Conservation (phyloP, 1,140 invertebrate genomes). For the Drosophila miranda region DNA sequence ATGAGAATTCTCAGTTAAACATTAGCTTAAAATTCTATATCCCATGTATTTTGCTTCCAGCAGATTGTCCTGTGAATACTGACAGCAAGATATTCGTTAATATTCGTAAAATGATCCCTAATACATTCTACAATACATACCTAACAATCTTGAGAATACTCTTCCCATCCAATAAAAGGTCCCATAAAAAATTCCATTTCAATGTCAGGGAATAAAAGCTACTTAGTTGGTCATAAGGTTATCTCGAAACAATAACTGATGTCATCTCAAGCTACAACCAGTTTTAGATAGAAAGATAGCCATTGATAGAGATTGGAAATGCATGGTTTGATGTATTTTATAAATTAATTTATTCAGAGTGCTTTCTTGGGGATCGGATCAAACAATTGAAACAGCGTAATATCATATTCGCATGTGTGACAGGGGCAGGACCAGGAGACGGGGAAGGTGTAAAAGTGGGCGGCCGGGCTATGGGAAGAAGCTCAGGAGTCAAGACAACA, state of each 20-base stretch:
- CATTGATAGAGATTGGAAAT: conserved; percentile 2
- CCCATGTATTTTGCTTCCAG: too few species aligned
- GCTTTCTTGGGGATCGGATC: conserved; percentile 44
- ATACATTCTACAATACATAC: too few species aligned
- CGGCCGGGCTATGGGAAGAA: neutral
- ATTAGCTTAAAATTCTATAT: too few species aligned
- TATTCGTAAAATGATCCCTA: too few species aligned
- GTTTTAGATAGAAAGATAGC: neutral
- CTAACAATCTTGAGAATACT: too few species aligned
- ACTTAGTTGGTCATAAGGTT: conserved; percentile 13
- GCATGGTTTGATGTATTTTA: conserved; percentile 50
- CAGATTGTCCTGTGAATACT: too few species aligned
- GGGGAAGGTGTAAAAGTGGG: conserved; percentile 18
- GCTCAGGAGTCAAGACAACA: conserved; percentile 59
- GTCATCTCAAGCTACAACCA: conserved; percentile 4
- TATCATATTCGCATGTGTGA: conserved; percentile 57
- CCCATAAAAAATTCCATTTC: neutral
- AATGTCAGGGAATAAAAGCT: conserved; percentile 15
- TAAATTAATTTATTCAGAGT: conserved; percentile 78
- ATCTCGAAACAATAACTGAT: conserved; percentile 3
- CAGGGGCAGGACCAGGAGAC: conserved; percentile 7
- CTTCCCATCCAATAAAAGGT: neutral
- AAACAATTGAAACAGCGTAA: conserved; percentile 61
- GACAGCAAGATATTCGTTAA: too few species aligned
- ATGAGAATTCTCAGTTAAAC: too few species aligned